Evolutionary conservation across 1,140 invertebrate species (phyloP).

Genomic region (Ruditapes philippinarum): DNA sequence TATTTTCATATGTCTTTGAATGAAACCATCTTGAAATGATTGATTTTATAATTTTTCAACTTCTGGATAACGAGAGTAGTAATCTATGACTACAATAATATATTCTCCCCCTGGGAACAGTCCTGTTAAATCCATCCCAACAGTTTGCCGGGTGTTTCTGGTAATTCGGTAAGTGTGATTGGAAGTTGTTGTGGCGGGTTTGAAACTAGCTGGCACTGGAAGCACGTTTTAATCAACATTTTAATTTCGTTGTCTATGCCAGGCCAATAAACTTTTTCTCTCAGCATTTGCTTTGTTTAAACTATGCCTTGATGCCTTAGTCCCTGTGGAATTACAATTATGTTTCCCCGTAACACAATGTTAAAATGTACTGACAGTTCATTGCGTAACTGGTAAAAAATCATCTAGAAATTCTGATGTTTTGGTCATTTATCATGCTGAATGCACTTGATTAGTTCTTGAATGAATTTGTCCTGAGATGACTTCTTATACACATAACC

Average conservation of each 20-base stretch:
- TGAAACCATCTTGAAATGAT: too few species aligned
- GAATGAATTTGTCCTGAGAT: conserved; percentile 26
- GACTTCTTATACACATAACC: not conserved
- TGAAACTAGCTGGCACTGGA: too few species aligned
- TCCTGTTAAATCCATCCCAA: too few species aligned
- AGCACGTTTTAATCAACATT: too few species aligned
- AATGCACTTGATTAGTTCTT: not conserved
- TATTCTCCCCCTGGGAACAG: too few species aligned
- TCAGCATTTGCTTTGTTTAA: not conserved
- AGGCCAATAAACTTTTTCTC: not conserved
- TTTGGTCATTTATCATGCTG: too few species aligned
- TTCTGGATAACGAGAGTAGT: too few species aligned
- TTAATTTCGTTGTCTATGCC: too few species aligned
- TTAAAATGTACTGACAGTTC: not conserved
- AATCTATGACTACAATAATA: not conserved
- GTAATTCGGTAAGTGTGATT: not conserved
- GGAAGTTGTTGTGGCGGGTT: too few species aligned
- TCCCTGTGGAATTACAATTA: too few species aligned
- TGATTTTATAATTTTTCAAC: not conserved
- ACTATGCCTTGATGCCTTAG: not conserved
- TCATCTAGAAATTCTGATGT: not conserved
- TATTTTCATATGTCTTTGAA: too few species aligned
- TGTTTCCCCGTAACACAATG: not conserved
- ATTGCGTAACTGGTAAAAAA: too few species aligned
- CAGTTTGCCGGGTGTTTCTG: not conserved